Conservation (phyloP, 2,888 invertebrate species). For the Muschampia plurimacula region DNA sequence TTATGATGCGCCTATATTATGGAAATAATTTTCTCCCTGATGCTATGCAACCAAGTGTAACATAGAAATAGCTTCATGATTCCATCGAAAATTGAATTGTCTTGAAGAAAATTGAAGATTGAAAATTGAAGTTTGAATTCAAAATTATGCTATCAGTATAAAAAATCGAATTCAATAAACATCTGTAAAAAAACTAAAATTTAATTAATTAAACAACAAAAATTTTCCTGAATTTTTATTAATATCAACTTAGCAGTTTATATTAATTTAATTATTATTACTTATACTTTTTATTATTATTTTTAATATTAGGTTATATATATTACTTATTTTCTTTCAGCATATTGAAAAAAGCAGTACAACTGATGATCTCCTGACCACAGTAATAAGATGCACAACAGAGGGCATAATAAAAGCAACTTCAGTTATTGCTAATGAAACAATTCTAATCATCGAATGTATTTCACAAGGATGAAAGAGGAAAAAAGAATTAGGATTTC, state of each 20-base stretch:
- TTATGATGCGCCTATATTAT: too few relatives aligned
- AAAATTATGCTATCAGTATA: too few relatives aligned
- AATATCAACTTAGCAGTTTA: background rate
- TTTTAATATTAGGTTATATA: too few relatives aligned
- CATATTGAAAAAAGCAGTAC: slow-evolving; percentile 51
- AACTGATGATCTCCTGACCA: slow-evolving; percentile 54
- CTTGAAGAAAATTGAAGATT: too few relatives aligned
- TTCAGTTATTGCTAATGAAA: slow-evolving; percentile 51
- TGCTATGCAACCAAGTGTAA: too few relatives aligned
- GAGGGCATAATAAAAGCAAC: slow-evolving; percentile 58
- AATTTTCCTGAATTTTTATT: background rate
- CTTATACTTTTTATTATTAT: too few relatives aligned
- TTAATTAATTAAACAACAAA: background rate
- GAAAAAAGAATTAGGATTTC: background rate
- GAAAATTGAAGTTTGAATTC: too few relatives aligned
- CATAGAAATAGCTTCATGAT: too few relatives aligned
- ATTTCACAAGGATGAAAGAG: slow-evolving; percentile 47
- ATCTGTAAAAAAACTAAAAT: background rate
- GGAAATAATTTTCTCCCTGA: too few relatives aligned
- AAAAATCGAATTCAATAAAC: too few relatives aligned
- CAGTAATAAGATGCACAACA: slow-evolving; percentile 54
- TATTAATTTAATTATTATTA: background rate
- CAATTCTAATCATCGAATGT: slow-evolving; percentile 54
- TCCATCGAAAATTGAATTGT: too few relatives aligned
- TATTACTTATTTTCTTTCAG: slow-evolving; percentile 49